phyloP scores from a whole-genome alignment of 2,888 invertebrate genomes.

The Caenorhabditis panamensis region DNA sequence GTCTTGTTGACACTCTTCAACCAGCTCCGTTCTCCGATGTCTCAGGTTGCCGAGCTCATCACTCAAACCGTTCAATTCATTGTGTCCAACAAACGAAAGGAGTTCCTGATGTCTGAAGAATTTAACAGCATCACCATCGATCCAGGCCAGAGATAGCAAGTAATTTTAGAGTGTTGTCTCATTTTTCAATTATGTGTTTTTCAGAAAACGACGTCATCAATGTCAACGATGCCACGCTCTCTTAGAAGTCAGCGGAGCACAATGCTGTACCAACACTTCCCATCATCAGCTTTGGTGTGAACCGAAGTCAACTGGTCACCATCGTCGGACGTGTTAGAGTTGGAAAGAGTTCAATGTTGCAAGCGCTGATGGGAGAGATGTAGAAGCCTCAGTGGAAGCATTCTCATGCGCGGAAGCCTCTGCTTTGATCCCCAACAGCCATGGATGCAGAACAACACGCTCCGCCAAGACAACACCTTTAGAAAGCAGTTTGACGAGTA shows the following conservation, averaged over 20 bases:
- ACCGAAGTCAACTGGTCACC: conserved; percentile 74
- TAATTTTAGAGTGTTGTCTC: background rate
- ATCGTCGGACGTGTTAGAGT: conserved; percentile 80
- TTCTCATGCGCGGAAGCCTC: conserved; percentile 83
- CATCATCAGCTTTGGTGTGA: conserved; percentile 85
- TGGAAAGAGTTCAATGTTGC: conserved; percentile 85
- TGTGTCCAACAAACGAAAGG: conserved; percentile 78
- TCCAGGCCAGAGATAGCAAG: conserved; percentile 67
- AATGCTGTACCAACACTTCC: conserved; percentile 36
- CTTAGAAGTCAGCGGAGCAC: conserved; percentile 73
- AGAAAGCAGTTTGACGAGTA: conserved; percentile 78
- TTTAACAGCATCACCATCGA: conserved; percentile 62
- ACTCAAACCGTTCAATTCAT: conserved; percentile 79
- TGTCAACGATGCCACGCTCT: conserved; percentile 70
- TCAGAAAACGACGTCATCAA: conserved; percentile 74
- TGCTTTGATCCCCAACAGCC: conserved; percentile 96
- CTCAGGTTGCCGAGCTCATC: conserved; percentile 87
- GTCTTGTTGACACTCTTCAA: conserved; percentile 97
- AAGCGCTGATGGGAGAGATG: conserved; percentile 87
- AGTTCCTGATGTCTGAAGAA: conserved; percentile 76
- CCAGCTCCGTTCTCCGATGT: conserved; percentile 95
- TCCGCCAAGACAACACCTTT: conserved; percentile 94
- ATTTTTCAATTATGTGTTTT: conserved; percentile 7
- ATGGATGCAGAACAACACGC: conserved; percentile 97
- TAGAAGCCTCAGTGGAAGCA: conserved; percentile 72